Conservation (phyloP, 2,888 invertebrate genomes). For the Panzeria rudis region DNA sequence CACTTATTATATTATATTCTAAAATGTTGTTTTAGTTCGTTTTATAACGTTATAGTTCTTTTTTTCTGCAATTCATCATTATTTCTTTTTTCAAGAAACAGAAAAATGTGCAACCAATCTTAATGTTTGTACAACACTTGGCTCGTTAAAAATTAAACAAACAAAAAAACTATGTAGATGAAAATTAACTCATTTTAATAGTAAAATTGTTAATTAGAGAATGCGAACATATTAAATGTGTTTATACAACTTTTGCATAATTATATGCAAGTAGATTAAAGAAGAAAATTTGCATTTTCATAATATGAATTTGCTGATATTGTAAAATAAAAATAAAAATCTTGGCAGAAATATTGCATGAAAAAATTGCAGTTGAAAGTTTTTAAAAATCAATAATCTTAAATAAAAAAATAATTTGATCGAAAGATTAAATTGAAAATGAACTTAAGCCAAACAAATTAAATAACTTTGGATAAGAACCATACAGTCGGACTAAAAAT, state of each 20-base stretch:
- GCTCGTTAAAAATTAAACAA: neutral
- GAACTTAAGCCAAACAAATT: too few relatives aligned
- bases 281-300: slow-evolving; percentile 39
- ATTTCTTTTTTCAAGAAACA: neutral
- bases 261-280: slow-evolving; percentile 49
- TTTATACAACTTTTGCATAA: slow-evolving; percentile 59
- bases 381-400: neutral
- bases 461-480: too few relatives aligned
- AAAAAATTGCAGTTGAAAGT: too few relatives aligned
- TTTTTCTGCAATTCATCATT: slow-evolving; percentile 53
- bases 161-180: neutral
- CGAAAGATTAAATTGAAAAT: too few relatives aligned
- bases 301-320: slow-evolving; percentile 44
- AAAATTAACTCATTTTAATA: slow-evolving; percentile 75
- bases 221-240: slow-evolving; percentile 54
- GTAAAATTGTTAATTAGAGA: slow-evolving; percentile 76
- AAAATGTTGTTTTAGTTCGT: neutral
- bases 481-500: too few relatives aligned
- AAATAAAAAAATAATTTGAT: neutral
- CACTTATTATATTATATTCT: neutral
- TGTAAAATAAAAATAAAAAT: neutral
- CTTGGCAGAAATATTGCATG: neutral
- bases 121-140: slow-evolving; percentile 52
- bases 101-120: slow-evolving; percentile 44
- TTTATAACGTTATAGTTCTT: neutral